Conservation (phyloP, 2,888 invertebrate species). For the Aphidius colemani region DNA sequence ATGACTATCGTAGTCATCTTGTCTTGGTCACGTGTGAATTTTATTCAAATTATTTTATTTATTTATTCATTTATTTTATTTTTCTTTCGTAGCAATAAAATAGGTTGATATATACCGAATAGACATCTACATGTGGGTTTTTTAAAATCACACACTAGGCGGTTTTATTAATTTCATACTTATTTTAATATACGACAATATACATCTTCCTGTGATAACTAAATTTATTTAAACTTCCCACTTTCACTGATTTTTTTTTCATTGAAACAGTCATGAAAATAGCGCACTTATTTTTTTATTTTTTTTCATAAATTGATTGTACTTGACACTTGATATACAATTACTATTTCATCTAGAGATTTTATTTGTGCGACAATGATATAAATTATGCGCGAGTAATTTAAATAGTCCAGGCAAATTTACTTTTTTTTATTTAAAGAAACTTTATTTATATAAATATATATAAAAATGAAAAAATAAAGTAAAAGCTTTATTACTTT, state of each 20-base stretch:
- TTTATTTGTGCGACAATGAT: no score
- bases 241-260: conserved; percentile 7
- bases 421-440: no score
- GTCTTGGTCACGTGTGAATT: no score
- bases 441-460: no score
- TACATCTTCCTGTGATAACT: conserved; percentile 47
- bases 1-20: no score
- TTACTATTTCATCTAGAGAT: no score
- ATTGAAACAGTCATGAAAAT: conserved; percentile 2
- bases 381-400: no score
- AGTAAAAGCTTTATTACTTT: no score
- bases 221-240: conserved; percentile 18
- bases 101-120: conserved; percentile 21
- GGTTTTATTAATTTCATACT: conserved; percentile 26
- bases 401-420: no score
- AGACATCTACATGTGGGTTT: conserved; percentile 39
- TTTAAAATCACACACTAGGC: conserved; percentile 39
- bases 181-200: conserved; percentile 45
- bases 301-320: no score
- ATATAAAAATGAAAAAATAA: no score
- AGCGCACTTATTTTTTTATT: not conserved
- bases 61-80: not conserved
- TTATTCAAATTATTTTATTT: conserved; percentile 3
- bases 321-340: no score
- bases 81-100: conserved; percentile 10